A percentile compares a stretch with the other conserved stretches of the same genome.
Evolutionary conservation across 2,888 invertebrate species (phyloP).

Genomic region (Gortyna flavago): DNA sequence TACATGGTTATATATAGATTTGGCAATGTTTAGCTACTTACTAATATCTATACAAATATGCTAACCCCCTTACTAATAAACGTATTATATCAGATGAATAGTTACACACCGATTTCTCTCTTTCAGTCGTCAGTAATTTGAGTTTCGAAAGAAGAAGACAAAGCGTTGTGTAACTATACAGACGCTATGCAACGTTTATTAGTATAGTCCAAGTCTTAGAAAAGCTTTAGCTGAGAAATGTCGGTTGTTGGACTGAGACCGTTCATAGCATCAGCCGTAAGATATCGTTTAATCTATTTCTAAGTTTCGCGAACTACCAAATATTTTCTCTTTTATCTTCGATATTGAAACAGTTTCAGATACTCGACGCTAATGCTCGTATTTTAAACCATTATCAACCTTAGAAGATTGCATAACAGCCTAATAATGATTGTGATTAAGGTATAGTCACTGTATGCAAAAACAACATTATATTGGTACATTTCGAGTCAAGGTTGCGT

Average conservation of each 20-base stretch:
- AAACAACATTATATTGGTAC: conserved; percentile 55
- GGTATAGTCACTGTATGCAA: conserved; percentile 51
- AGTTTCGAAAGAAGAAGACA: too few relatives aligned
- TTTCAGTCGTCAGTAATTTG: too few relatives aligned
- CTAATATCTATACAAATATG: too few relatives aligned
- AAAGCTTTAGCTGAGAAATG: neutral
- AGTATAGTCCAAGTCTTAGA: neutral
- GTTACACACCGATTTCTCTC: too few relatives aligned
- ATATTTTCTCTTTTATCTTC: too few relatives aligned
- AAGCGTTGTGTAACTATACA: too few relatives aligned
- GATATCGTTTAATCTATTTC: neutral
- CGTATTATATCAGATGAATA: too few relatives aligned
- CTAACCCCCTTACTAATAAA: too few relatives aligned
- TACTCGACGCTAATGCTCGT: conserved; percentile 4
- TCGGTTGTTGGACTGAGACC: too few relatives aligned
- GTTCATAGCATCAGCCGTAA: neutral
- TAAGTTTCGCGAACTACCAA: too few relatives aligned
- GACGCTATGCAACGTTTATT: too few relatives aligned
- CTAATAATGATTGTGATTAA: conserved; percentile 62
- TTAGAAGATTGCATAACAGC: conserved; percentile 47
- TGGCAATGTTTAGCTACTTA: neutral
- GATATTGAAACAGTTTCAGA: neutral
- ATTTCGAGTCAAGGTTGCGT: conserved; percentile 50
- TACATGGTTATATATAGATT: neutral
- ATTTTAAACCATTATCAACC: conserved; percentile 8